Base-by-base conservation (phyloP, 2,797 vertebrate species). In the Ptychobarbus kaznakovi region DNA sequence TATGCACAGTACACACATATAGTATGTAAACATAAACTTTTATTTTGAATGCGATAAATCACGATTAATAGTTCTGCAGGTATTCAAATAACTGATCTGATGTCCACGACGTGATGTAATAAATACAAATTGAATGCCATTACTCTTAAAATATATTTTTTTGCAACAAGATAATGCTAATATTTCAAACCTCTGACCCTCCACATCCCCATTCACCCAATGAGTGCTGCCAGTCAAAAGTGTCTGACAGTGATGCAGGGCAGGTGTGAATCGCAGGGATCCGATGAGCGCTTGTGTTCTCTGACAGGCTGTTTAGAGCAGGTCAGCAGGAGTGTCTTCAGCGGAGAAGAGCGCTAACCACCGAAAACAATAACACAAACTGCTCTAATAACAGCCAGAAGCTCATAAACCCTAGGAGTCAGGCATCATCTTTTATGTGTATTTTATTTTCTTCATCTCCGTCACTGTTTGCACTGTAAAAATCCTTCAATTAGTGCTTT, bases 401-500 rank as follows among this genome's bases (percentile, higher is more conserved):
- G 65, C 86, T 83, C 68, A 79, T 38, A 87, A 86, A 72, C 44
- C 53, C 56, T 80, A 61, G 49, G 22, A 46, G 70, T 86, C 75
- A 74, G 77, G 38, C 28, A 56, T 81, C 79, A 63, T 80, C 32
- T 65, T 80, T 82, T 79, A 70, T 84, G 42, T 51, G 40, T 83
- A 38, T 75, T 46, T 75, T 76, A 35, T 9, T 40, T 68, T 58
- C 7, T 20, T 46, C 66, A 28, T 84, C 49, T 68, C 38, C n/a
- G 65, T 80, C 81, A 61, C 78, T 68, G 46, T 86, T 84, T 86
- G 83, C 61, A 82, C 84, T 79, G 73, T 13, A n/a, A 84, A 89
- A 87, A 86, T 69, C 83, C 82, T 87, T 89, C 66, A 89, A 88
- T 90, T 88, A 88, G 86, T 80, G 49, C 63, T 86, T 86, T 86